Conservation (phyloP, 2,888 invertebrate species). For the Lasioglossum oenotherae region DNA sequence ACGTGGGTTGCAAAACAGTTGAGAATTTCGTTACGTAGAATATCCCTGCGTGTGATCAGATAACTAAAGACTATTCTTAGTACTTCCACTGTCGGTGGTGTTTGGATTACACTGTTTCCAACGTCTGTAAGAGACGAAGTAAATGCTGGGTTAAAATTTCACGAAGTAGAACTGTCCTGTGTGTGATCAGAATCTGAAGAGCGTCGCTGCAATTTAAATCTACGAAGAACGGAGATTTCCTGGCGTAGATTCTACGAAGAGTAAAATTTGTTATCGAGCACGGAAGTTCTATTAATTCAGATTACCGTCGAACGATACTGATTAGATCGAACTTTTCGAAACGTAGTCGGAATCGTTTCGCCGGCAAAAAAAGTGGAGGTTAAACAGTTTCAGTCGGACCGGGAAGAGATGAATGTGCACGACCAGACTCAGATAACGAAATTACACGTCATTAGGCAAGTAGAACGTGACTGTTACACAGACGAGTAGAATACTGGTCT, state of each 20-base stretch:
- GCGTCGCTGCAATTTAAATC: neutral
- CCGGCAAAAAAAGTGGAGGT: neutral
- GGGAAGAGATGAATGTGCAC: constrained; percentile 8
- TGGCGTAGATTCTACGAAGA: neutral
- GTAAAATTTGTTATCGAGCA: neutral
- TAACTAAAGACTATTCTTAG: neutral
- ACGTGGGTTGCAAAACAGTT: neutral
- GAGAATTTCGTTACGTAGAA: neutral
- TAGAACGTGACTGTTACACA: constrained; percentile 30
- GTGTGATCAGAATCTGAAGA: neutral
- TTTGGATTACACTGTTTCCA: neutral
- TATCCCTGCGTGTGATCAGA: neutral
- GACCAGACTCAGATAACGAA: constrained; percentile 13
- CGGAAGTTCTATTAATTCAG: neutral
- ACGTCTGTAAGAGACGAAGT: neutral
- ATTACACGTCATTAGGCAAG: constrained; percentile 32
- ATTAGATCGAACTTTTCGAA: neutral
- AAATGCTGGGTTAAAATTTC: neutral
- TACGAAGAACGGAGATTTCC: neutral
- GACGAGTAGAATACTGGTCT: neutral
- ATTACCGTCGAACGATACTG: neutral
- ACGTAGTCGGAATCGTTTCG: neutral
- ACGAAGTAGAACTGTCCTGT: neutral
- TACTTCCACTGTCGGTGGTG: neutral
- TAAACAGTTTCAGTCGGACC: neutral